Evolutionary conservation across 2,797 vertebrate species (phyloP), one percentile per base, ranked within the genome.

Genomic region (Fistularia tabacaria): DNA sequence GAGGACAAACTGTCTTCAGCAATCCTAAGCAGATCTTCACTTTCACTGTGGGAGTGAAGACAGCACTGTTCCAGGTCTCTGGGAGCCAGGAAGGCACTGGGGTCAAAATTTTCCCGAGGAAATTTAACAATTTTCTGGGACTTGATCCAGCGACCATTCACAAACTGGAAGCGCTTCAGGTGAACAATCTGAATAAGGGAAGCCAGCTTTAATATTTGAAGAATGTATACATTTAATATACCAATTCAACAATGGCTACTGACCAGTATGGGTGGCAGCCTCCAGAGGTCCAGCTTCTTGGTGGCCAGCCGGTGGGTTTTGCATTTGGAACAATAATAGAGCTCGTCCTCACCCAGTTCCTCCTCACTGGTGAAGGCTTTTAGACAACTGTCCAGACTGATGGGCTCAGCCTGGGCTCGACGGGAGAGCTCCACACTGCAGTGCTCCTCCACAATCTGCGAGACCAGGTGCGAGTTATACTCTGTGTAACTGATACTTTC

Each of bases 41-140:
- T 89, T 37, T 87, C 89, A 7, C 91, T 89, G 63, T 76, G 86
- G 62, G 92, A 95, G 62, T 89, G 92, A 59, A 90, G 91, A 57
- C 80, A 80, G 66, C 71, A 82, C 59, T 92, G 82, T 71, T 85
- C 86, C 0, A 90, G 88, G 70, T 95, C 94, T 85, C 92, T 92
- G 45, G 96, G 96, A 56, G 95, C 94, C 88, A 99, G 87, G 82
- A 99, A 99, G 70, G 94, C 94, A 85, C 94, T 93, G 50, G 97
- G 96, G 82, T 99, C 95, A 77, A 98, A 99, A 53, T 75, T 93
- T 83, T 95, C 92, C 42, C 92, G 71, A 11, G 96, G 97, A 72
- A 99, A 99, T 85, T 98, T 98, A 48, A 99, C 97, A 3, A 99
- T 99, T 89, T 99, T 99, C 87, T 99, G 97, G 48, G 97, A 99